Evolutionary conservation across 2,888 invertebrate genomes (phyloP).

Genomic region (Cheilosia vulpina): DNA sequence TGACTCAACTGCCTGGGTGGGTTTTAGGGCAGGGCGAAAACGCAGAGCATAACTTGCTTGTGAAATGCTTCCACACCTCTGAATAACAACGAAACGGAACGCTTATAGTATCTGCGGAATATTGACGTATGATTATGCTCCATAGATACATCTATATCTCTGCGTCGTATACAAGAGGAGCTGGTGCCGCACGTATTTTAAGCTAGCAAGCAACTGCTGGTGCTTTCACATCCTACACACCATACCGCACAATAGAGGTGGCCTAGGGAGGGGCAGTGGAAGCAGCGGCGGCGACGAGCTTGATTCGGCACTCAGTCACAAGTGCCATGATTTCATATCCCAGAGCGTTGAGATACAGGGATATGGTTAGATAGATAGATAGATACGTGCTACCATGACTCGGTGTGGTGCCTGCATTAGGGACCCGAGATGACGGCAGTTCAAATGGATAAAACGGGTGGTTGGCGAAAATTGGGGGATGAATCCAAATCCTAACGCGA

Average conservation of each 20-base stretch:
- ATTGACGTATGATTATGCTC: conserved; percentile 72
- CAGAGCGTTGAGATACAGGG: conserved; percentile 63
- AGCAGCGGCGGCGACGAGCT: conserved; percentile 35
- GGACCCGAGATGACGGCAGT: conserved; percentile 71
- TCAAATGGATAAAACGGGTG: conserved; percentile 71
- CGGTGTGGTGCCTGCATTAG: conserved; percentile 52
- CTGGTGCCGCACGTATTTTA: conserved; percentile 69
- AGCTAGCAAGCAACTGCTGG: conserved; percentile 65
- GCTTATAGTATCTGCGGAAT: conserved; percentile 74
- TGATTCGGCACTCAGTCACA: conserved; percentile 73
- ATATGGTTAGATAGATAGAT: conserved; percentile 62
- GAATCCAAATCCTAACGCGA: conserved; percentile 51
- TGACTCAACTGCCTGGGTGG: conserved; percentile 68
- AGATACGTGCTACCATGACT: conserved; percentile 37
- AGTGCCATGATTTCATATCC: conserved; percentile 76
- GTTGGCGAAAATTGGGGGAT: conserved; percentile 22
- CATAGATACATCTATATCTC: conserved; percentile 70
- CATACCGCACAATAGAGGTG: conserved; percentile 12
- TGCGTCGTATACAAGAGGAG: conserved; percentile 42
- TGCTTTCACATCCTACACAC: conserved; percentile 27
- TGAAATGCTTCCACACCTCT: conserved; percentile 75
- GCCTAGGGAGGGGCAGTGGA: conserved; percentile 3
- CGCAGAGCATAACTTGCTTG: conserved; percentile 71
- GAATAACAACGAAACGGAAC: conserved; percentile 76
- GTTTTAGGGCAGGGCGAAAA: conserved; percentile 29